These are phyloP conservation scores for Mycetomoellerius zeteki DNA, from an alignment of 1,140 invertebrate species.

Conservation along the genomic window DNA sequence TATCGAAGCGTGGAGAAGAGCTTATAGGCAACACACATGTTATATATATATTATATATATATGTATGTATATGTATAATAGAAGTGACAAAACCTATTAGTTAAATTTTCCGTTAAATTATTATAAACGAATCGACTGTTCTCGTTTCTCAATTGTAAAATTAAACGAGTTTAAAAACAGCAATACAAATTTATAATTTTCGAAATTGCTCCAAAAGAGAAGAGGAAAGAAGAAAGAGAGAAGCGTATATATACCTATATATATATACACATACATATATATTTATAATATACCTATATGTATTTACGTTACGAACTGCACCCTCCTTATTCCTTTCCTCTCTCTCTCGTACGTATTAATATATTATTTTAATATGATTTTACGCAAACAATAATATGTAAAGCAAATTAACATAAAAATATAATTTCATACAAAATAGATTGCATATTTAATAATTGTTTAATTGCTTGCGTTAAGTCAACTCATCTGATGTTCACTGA, in stretches of 20 bases:
- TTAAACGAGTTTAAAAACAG: conserved; percentile 1
- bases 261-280: too few relatives aligned
- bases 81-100: neutral
- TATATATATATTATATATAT: too few relatives aligned
- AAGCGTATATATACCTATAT: too few relatives aligned
- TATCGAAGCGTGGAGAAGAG: neutral
- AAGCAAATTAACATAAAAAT: conserved; percentile 23
- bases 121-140: neutral
- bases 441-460: neutral
- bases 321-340: too few relatives aligned
- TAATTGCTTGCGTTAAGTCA: neutral
- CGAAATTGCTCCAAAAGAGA: neutral
- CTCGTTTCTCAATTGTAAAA: conserved; percentile 2
- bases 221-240: neutral
- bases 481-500: neutral
- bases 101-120: conserved; percentile 28
- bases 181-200: conserved; percentile 15
- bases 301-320: neutral
- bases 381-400: neutral
- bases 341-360: too few relatives aligned
- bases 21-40: neutral
- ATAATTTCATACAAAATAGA: neutral
- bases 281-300: too few relatives aligned
- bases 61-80: too few relatives aligned
- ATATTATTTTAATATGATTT: too few relatives aligned